Percentiles rank a stretch among this genome's conserved stretches.
phyloP scores from a whole-genome alignment of 2,113 vertebrate genomes.

The Callithrix jacchus region DNA sequence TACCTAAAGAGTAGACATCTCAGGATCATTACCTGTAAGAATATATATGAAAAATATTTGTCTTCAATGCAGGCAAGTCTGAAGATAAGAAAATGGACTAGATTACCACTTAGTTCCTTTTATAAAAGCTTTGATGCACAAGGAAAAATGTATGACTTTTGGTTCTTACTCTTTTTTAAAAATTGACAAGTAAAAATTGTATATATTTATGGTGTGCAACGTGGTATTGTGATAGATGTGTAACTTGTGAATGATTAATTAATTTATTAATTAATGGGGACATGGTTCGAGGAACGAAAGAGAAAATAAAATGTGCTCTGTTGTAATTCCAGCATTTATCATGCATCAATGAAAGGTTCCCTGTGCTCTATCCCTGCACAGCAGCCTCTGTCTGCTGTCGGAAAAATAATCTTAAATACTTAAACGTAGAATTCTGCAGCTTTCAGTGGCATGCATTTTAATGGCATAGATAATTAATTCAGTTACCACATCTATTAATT shows the following conservation, averaged over 20 bases:
- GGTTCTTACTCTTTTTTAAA: not conserved
- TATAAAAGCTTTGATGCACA: not conserved
- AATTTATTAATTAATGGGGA: not conserved
- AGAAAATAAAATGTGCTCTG: not conserved
- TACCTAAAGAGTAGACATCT: not conserved
- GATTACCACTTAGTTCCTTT: not conserved
- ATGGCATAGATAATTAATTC: not conserved
- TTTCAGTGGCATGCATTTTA: not conserved
- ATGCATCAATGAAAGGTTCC: not conserved
- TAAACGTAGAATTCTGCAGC: not conserved
- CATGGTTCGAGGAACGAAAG: not conserved
- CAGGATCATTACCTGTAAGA: not conserved
- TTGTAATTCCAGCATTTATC: not conserved
- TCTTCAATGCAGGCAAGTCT: not conserved
- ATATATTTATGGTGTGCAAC: not conserved
- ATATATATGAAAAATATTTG: not conserved
- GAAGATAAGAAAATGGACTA: not conserved
- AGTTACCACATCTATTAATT: not conserved
- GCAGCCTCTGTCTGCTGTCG: not conserved
- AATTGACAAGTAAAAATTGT: not conserved
- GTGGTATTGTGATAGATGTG: not conserved
- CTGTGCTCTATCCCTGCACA: rapidly evolving
- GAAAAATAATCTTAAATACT: not conserved
- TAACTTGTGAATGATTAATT: not conserved
- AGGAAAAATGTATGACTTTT: not conserved